These are phyloP conservation scores for Deilephila elpenor DNA, from an alignment of 2,888 invertebrate species.

Conservation along the genomic window DNA sequence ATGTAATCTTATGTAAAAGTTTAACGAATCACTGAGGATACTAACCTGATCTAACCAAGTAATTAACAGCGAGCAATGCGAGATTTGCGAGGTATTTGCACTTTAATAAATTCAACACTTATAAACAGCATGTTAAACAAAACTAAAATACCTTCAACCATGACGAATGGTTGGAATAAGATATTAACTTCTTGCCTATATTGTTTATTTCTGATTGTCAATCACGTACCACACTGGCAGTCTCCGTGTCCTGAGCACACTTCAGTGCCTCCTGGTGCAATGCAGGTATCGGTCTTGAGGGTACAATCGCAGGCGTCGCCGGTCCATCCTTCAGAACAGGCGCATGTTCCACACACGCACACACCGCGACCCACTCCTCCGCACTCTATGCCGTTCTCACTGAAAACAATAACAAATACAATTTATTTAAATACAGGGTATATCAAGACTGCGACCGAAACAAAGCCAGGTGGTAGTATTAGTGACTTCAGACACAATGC, in stretches of 20 bases:
- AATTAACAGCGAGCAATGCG: no score
- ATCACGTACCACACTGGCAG: constrained; percentile 93
- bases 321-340: constrained; percentile 85
- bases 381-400: constrained; percentile 74
- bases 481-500: no score
- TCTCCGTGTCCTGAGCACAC: constrained; percentile 90
- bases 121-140: no score
- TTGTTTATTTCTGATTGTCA: no score
- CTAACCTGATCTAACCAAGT: no score
- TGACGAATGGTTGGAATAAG: no score
- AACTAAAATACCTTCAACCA: no score
- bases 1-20: background rate
- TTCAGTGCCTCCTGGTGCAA: constrained; percentile 75
- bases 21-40: background rate
- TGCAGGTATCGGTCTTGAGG: constrained; percentile 76
- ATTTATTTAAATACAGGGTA: background rate
- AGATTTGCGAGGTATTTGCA: no score
- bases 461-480: no score
- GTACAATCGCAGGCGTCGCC: constrained; percentile 86
- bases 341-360: constrained; percentile 91
- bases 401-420: constrained; percentile 43
- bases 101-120: no score
- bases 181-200: no score
- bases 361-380: constrained; percentile 87
- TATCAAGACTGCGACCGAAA: no score